Evolutionary conservation across 2,888 invertebrate genomes (phyloP).

Genomic region (Drosophila peninsularis): DNA sequence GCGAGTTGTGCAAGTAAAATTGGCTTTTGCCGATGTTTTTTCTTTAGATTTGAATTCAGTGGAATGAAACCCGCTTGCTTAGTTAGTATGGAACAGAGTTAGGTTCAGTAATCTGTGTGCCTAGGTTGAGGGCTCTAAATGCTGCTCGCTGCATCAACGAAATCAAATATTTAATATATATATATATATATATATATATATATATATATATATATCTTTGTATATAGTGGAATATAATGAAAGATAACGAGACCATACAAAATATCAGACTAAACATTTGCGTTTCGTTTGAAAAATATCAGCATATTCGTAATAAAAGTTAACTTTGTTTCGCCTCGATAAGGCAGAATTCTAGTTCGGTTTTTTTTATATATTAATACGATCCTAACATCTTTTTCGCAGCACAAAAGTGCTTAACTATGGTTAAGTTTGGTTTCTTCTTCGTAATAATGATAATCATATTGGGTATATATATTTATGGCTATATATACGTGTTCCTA

Average conservation of each 20-base stretch:
- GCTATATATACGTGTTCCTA: conserved; percentile 31
- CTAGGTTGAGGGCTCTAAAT: conserved; percentile 37
- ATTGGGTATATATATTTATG: conserved; percentile 21
- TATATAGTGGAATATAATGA: conserved; percentile 23
- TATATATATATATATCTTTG: background rate
- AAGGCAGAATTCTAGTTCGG: conserved; percentile 27
- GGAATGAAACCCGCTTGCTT: conserved; percentile 67
- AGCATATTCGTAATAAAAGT: conserved; percentile 62
- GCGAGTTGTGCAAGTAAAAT: conserved; percentile 30
- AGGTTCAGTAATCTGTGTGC: conserved; percentile 14
- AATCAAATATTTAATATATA: conserved; percentile 7
- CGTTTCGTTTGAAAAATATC: conserved; percentile 55
- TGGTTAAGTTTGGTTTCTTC: conserved; percentile 26
- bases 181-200: background rate
- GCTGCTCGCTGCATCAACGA: conserved; percentile 20
- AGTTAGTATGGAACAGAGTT: conserved; percentile 30
- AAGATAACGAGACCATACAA: conserved; percentile 30
- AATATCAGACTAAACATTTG: conserved; percentile 67
- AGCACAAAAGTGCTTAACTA: conserved; percentile 59
- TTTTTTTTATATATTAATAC: background rate
- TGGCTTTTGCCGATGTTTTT: background rate
- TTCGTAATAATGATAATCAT: conserved; percentile 30
- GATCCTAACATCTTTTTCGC: conserved; percentile 8
- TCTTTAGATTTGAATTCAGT: conserved; percentile 16
- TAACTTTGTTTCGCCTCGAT: conserved; percentile 52